phyloP scores from a whole-genome alignment of 2,888 invertebrate species.

The Netelia melanura region DNA sequence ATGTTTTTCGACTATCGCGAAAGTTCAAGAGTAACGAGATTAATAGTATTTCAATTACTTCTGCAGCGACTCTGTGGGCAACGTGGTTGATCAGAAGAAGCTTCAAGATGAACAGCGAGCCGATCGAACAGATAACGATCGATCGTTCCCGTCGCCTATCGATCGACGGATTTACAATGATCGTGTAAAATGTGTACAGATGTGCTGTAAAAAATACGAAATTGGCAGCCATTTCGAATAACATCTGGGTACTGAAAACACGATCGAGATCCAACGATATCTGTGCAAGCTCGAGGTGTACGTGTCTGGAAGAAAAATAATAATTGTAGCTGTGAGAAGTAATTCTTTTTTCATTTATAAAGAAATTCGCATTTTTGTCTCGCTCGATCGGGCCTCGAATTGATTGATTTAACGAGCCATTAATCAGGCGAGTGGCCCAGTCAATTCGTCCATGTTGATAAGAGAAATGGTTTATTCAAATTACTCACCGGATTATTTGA shows the following conservation, averaged over 20 bases:
- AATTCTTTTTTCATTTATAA: neutral
- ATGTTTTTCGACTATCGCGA: neutral
- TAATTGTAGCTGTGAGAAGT: neutral
- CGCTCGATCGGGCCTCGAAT: neutral
- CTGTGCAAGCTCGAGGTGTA: constrained; percentile 47
- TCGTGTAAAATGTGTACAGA: constrained; percentile 21
- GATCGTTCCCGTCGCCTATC: neutral
- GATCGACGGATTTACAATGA: neutral
- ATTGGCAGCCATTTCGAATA: constrained; percentile 34
- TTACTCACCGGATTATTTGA: constrained; percentile 23
- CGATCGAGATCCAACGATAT: constrained; percentile 27
- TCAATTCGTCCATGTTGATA: neutral
- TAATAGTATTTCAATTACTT: constrained; percentile 30
- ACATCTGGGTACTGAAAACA: constrained; percentile 36
- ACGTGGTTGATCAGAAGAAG: constrained; percentile 25
- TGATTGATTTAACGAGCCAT: neutral
- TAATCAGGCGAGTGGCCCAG: neutral
- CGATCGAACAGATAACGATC: neutral
- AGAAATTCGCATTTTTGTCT: neutral
- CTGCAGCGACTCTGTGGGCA: constrained; percentile 19
- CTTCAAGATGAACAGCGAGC: constrained; percentile 4
- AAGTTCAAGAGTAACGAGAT: neutral
- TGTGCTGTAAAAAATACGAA: constrained; percentile 36
- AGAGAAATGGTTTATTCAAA: neutral
- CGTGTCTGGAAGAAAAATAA: constrained; percentile 38